These are phyloP conservation scores for Corythaixoides concolor DNA, from an alignment of 2,113 vertebrate species.

Conservation along the genomic window DNA sequence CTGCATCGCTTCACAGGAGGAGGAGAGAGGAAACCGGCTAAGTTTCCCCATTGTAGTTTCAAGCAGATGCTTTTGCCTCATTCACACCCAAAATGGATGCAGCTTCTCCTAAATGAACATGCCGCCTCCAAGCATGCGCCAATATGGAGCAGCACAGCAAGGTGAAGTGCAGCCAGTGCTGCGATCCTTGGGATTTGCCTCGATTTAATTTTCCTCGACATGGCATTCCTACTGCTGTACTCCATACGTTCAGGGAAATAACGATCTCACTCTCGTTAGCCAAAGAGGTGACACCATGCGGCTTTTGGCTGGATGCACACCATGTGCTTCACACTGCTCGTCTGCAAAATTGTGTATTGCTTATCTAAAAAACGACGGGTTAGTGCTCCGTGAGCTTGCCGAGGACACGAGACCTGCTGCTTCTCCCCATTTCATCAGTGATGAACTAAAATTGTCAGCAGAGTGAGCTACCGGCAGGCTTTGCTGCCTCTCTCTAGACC, in stretches of 20 bases:
- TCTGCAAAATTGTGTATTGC: background rate
- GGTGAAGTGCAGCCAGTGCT: background rate
- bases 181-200: background rate
- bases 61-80: background rate
- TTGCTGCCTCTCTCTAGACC: background rate
- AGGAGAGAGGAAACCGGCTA: background rate
- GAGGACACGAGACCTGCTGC: background rate
- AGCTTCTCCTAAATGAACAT: background rate
- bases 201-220: fast-evolving
- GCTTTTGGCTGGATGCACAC: background rate
- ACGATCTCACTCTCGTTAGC: fast-evolving
- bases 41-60: background rate
- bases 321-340: background rate
- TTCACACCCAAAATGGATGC: background rate
- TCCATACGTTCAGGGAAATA: fast-evolving
- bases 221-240: background rate
- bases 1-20: background rate
- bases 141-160: background rate
- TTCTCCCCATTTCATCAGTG: fast-evolving
- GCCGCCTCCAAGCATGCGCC: fast-evolving
- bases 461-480: background rate
- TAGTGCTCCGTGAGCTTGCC: fast-evolving
- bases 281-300: fast-evolving
- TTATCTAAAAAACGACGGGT: background rate
- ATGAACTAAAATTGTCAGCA: fast-evolving